A percentile compares a stretch with the other conserved stretches of the same genome.
These are phyloP conservation scores for Sapayoa aenigma DNA, from an alignment of 2,113 vertebrate species.

Conservation along the genomic window DNA sequence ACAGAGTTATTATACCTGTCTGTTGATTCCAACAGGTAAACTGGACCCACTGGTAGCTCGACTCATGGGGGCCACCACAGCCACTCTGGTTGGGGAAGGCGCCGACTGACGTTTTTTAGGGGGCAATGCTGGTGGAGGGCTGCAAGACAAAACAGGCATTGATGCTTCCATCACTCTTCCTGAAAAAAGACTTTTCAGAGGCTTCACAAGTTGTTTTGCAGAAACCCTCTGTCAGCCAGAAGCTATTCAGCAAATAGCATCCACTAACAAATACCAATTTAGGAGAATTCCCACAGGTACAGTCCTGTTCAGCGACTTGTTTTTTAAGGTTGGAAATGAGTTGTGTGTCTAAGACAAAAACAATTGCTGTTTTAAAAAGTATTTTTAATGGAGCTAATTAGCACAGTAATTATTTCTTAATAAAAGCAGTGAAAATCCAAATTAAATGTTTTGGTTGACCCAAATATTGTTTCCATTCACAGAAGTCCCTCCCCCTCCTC, in stretches of 20 bases:
- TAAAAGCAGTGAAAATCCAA: background rate
- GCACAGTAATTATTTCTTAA: background rate
- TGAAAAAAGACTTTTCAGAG: background rate
- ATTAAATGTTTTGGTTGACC: background rate
- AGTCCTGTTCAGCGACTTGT: background rate
- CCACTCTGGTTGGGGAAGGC: conserved; percentile 91
- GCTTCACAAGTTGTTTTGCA: background rate
- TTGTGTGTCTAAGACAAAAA: background rate
- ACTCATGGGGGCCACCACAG: conserved; percentile 95
- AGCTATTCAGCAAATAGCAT: background rate
- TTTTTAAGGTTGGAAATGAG: background rate
- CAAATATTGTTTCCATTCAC: background rate
- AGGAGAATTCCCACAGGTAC: background rate
- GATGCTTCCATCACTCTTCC: background rate
- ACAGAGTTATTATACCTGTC: conserved; percentile 78
- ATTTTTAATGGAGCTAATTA: conserved; percentile 9
- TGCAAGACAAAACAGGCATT: conserved; percentile 56
- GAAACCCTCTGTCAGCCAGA: background rate
- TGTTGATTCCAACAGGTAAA: conserved; percentile 88
- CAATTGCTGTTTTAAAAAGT: background rate
- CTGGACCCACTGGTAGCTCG: conserved; percentile 88
- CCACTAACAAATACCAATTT: background rate
- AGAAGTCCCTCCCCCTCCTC: background rate
- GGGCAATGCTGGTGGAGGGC: conserved; percentile 90
- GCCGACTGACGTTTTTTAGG: conserved; percentile 96